Conservation (phyloP, 1,140 invertebrate species). For the Heliothis subflexa region DNA sequence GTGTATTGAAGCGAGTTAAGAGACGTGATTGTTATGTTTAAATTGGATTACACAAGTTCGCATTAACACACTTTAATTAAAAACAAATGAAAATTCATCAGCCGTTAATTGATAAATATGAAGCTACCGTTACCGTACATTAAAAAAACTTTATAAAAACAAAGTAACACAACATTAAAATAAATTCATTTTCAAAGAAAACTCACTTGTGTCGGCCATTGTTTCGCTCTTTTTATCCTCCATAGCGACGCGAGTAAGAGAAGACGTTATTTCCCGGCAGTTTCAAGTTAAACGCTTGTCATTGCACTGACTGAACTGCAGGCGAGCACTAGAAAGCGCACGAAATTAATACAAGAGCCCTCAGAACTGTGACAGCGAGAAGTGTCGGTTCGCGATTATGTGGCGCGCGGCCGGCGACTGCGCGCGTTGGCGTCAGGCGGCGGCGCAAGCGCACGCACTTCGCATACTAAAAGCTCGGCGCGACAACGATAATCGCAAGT, state of each 20-base stretch:
- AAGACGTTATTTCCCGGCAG: slow-evolving; percentile 38
- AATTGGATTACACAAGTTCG: not conserved
- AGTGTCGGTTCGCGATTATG: slow-evolving; percentile 63
- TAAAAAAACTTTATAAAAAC: slow-evolving; percentile 34
- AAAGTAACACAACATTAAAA: slow-evolving; percentile 35
- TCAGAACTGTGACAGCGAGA: slow-evolving; percentile 63
- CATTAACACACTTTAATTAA: not conserved
- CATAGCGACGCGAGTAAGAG: slow-evolving; percentile 51
- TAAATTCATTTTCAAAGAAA: slow-evolving; percentile 43
- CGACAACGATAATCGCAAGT: slow-evolving; percentile 75
- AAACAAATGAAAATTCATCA: not conserved
- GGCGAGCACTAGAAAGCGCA: slow-evolving; percentile 70
- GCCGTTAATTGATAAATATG: not conserved
- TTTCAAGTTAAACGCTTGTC: slow-evolving; percentile 60
- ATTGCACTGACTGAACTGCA: slow-evolving; percentile 77
- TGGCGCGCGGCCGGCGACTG: slow-evolving; percentile 51
- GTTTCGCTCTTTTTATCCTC: slow-evolving; percentile 58
- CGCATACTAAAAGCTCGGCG: slow-evolving; percentile 81
- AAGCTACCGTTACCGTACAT: not conserved
- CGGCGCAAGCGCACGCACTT: slow-evolving; percentile 77
- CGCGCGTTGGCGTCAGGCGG: slow-evolving; percentile 75
- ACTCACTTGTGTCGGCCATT: slow-evolving; percentile 70
- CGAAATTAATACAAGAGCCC: slow-evolving; percentile 66
- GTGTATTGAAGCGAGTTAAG: not conserved
- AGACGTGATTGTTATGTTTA: not conserved